Base-by-base conservation (phyloP, 2,113 vertebrate genomes). In the Pteruthius melanotis region DNA sequence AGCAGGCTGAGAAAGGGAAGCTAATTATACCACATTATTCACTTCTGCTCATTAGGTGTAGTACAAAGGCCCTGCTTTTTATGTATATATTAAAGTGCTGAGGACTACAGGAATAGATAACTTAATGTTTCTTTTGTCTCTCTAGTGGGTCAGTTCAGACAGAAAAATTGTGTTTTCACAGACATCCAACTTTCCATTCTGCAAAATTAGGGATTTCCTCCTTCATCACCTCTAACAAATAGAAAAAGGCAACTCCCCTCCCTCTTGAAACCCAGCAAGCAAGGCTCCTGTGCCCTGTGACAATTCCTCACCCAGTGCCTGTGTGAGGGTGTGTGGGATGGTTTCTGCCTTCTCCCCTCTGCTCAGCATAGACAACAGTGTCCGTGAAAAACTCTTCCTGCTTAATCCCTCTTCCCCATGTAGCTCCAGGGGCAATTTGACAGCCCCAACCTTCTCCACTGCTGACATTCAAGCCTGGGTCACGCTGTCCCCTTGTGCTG, bases 1-100 rank as follows among this genome's bases (percentile, higher is more conserved):
- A 92, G 76, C 68, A 69, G 96, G 53, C 86, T 92, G 90, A 95
- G 95, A 95, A 97, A 96, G 72, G 79, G 83, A 96, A 94, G 95
- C 90, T 97, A 97, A 97, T 97, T 97, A 94, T 94, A 68, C 82
- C 91, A 77, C 94, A 95, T 95, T 96, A 92, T 95, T 97, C 94
- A 96, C 93, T 97, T 92, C 90, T 95, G 88, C 91, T 97, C 93
- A 95, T 97, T 96, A 97, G 75, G 83, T 90, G 72, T 70, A 94
- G 78, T 95, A 93, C 94, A 97, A 96, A 94, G 78, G 91, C 60
- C 78, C 75, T 87, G 92, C 89, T 95, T 96, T 91, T 90, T 92
- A 95, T 93, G 83, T 97, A 63, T 95, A 57, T 97, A 93, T 92
- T 95, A 85, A 91, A 93, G 90, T 86, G 86, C 80, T 5, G 5